Conservation (phyloP, 2,113 vertebrate genomes). For the Ramphastos sulfuratus region DNA sequence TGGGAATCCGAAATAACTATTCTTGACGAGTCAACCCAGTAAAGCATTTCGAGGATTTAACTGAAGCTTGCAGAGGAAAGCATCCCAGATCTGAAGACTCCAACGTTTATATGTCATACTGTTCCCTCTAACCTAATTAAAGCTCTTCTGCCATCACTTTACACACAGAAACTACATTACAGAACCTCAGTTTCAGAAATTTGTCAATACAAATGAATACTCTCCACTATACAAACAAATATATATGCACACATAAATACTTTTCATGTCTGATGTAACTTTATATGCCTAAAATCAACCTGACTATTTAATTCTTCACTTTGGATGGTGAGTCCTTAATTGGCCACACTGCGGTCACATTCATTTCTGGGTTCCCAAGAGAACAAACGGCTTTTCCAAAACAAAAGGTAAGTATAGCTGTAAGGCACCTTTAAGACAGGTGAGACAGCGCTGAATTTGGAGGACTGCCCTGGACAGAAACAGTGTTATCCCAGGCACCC, state of each 20-base stretch:
- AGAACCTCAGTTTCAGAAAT: not conserved
- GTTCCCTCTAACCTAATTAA: not conserved
- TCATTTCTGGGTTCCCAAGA: not conserved
- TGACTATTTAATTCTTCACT: not conserved
- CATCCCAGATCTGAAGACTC: not conserved
- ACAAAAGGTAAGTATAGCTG: not conserved
- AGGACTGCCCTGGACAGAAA: not conserved
- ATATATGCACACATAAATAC: not conserved
- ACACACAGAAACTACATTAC: rapidly evolving
- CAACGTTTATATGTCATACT: not conserved
- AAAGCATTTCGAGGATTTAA: not conserved
- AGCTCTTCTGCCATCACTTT: not conserved
- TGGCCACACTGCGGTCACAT: not conserved
- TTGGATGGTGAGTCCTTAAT: not conserved
- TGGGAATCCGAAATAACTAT: not conserved
- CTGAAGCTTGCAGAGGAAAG: not conserved
- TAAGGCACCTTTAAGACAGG: not conserved
- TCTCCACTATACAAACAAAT: not conserved
- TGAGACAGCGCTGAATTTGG: not conserved
- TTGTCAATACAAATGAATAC: not conserved
- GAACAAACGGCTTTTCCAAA: not conserved
- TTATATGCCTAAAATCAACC: not conserved
- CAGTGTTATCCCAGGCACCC: not conserved
- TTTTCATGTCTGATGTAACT: not conserved
- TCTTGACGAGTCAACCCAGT: not conserved